Evolutionary conservation across 1,140 invertebrate species (phyloP), one percentile per base, ranked within the genome.

Genomic region (Drosophila obscura): DNA sequence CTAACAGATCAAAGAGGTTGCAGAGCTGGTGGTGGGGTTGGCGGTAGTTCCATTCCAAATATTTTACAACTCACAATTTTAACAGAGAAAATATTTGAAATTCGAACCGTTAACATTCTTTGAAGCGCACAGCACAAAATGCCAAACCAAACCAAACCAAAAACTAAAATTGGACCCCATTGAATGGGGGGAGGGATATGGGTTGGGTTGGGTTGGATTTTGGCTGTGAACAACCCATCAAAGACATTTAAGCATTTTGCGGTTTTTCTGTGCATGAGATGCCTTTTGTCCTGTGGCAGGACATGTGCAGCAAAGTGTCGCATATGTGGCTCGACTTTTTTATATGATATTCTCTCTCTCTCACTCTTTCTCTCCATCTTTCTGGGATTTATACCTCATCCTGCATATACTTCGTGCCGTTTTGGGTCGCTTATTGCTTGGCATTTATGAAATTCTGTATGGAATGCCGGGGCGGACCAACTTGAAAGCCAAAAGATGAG

Each of bases 211-310:
- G 28, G 43, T 55, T 58, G 44, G 56, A 0, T 11, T 35, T 35
- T 35, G 31, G 8, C 11, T 13, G 11, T 45, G 41, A 45, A 57
- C 73, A 55, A 57, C 59, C 81, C 81, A 89, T 88, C 83, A 88
- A 88, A 88, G 83, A 88, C 84, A 88, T 88, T 88, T 84, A 73
- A 80, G 63, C 63, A 88, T 89, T 88, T 88, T 88, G 83, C 65
- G 83, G 83, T 89, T 73, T 89, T 79, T 75, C 31, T 71, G 61
- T 74, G 69, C 79, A 43, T 46, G 53, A 35, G 72, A 66, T 69
- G 53, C 45, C 45, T 71, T 71, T 71, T 71, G 74, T 77, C 73
- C 74, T 77, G 56, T 69, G 53, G 39, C 77, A 82, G 81, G 81
- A 84, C 81, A 85, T 84, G 77, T 77, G 68, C 58, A 67, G 51